Evolutionary conservation across 2,888 invertebrate species (phyloP).

Genomic region (Parelbella ahira): DNA sequence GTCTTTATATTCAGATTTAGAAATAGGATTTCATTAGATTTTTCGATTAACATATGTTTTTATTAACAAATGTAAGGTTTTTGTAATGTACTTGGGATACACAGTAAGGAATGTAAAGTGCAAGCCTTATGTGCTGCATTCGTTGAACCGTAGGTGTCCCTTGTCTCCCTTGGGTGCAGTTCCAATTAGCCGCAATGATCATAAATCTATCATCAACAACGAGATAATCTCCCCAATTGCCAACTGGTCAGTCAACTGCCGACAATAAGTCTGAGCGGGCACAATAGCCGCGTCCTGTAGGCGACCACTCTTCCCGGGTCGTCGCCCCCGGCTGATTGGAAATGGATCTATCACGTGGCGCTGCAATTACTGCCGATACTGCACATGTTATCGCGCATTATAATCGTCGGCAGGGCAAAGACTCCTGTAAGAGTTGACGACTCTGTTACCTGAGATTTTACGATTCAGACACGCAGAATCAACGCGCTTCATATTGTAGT

Average conservation of each 20-base stretch:
- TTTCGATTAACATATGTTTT: too few species aligned
- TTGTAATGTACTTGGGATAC: too few species aligned
- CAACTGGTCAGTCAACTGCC: conserved; percentile 17
- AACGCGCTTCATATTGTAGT: too few species aligned
- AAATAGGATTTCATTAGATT: too few species aligned
- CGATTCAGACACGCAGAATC: too few species aligned
- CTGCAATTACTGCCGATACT: conserved; percentile 5
- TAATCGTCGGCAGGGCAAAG: conserved; percentile 3
- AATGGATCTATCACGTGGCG: conserved; percentile 6
- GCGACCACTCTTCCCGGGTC: conserved; percentile 25
- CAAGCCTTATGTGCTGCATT: too few species aligned
- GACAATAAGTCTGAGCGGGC: conserved; percentile 20
- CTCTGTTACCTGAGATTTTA: too few species aligned
- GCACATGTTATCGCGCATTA: conserved; percentile 4
- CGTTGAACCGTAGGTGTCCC: too few species aligned
- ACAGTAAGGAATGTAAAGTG: too few species aligned
- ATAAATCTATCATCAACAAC: conserved; percentile 18
- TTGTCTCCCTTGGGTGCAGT: neutral
- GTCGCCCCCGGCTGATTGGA: conserved; percentile 20
- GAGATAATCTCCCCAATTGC: conserved; percentile 19
- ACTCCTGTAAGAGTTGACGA: too few species aligned
- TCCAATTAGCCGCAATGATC: conserved; percentile 8
- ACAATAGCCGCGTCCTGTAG: conserved; percentile 22
- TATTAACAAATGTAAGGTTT: too few species aligned
- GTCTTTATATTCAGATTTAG: too few species aligned